phyloP scores from a whole-genome alignment of 2,797 vertebrate species.

The Benthosema pterotum region DNA sequence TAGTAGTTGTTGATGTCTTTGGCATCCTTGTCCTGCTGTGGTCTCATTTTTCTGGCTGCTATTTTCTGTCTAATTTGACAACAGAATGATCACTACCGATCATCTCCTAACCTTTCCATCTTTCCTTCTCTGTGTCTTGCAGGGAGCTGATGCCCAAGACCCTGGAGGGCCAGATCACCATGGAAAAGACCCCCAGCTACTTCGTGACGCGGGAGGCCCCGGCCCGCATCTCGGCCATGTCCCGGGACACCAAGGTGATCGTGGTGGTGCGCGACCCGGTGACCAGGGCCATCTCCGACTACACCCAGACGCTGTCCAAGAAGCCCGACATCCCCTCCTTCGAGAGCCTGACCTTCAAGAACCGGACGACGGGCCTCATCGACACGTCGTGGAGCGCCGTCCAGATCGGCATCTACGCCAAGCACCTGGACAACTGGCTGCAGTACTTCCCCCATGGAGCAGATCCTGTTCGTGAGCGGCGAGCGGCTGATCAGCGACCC shows the following conservation, averaged over 20 bases:
- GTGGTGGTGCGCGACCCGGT: conserved; percentile 94
- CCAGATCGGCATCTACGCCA: conserved; percentile 88
- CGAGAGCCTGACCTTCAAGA: conserved; percentile 85
- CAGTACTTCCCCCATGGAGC: conserved; percentile 84
- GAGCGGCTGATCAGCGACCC: conserved; percentile 85
- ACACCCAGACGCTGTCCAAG: conserved; percentile 89
- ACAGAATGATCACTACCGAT: no score
- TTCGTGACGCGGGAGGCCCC: conserved; percentile 91
- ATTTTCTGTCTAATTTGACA: no score
- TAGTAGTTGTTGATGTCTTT: no score
- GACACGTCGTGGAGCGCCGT: conserved; percentile 87
- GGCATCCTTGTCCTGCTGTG: no score
- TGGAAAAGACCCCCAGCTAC: conserved; percentile 95
- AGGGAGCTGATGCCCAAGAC: conserved; percentile 93
- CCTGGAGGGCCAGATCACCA: conserved; percentile 93
- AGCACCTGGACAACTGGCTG: conserved; percentile 88
- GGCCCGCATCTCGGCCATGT: conserved; percentile 88
- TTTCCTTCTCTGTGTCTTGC: conserved; percentile 13
- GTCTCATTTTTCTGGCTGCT: no score
- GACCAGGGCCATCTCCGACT: conserved; percentile 92
- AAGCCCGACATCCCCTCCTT: conserved; percentile 85
- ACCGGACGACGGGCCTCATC: conserved; percentile 85
- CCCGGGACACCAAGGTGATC: conserved; percentile 87
- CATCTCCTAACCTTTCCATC: no score
- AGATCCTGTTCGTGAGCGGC: conserved; percentile 86